Percentiles rank a stretch among this genome's conserved stretches.
Conservation (phyloP, 2,888 invertebrate genomes). For the Lasioglossum leucozonium region DNA sequence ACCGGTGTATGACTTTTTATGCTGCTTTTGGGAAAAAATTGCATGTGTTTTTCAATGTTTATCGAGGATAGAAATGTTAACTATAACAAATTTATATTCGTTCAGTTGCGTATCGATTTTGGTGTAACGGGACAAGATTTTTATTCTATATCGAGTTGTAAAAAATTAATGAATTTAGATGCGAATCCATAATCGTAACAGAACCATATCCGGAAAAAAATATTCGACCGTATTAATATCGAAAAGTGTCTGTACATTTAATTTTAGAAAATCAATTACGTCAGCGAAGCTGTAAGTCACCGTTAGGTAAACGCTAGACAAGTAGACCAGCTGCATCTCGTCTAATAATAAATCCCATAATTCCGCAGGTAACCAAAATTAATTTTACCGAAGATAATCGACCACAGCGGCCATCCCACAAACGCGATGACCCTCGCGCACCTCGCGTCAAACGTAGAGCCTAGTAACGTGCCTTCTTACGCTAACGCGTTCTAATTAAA, state of each 20-base stretch:
- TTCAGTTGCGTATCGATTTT: not conserved
- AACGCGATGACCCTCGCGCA: not conserved
- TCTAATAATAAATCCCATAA: not conserved
- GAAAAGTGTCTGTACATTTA: not conserved
- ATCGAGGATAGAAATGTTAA: not conserved
- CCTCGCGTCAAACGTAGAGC: not conserved
- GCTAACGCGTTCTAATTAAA: constrained; percentile 18
- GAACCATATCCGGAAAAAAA: not conserved
- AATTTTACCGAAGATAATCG: constrained; percentile 10
- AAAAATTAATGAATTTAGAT: not conserved
- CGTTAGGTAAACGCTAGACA: not conserved
- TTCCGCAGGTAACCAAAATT: not conserved
- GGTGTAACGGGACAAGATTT: not conserved
- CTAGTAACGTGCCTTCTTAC: not conserved
- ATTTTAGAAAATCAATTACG: not conserved
- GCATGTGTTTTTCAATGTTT: not conserved
- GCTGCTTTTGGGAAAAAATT: not conserved
- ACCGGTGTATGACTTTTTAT: not conserved
- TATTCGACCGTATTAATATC: not conserved
- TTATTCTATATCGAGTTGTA: not conserved
- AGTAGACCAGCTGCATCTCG: not conserved
- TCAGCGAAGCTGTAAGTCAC: not conserved
- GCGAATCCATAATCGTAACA: not conserved
- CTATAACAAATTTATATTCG: not conserved
- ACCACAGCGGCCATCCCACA: not conserved